Conservation (phyloP, 2,888 invertebrate genomes). For the Amblyjoppa proteus region DNA sequence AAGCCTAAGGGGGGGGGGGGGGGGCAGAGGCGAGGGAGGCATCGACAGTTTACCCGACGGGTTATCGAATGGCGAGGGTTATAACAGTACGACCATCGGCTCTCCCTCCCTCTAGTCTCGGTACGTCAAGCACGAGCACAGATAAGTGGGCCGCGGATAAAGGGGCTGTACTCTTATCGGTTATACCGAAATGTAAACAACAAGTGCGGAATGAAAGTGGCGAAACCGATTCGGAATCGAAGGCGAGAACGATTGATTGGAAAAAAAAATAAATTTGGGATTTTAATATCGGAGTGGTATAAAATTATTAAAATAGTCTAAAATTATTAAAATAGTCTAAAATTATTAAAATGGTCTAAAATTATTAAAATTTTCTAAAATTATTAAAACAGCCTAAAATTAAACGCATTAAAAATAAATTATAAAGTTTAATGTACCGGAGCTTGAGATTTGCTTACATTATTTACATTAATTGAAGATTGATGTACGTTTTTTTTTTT, state of each 20-base stretch:
- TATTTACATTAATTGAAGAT: too few species aligned
- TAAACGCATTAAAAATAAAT: too few species aligned
- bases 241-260: not conserved
- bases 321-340: too few species aligned
- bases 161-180: slow-evolving; percentile 38
- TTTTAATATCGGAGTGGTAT: too few species aligned
- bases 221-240: not conserved
- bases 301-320: too few species aligned
- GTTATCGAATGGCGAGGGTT: slow-evolving; percentile 48
- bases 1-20: not conserved
- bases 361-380: too few species aligned
- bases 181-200: slow-evolving; percentile 22
- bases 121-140: slow-evolving; percentile 14
- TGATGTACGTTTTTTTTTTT: too few species aligned
- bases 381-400: too few species aligned
- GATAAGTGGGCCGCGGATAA: slow-evolving; percentile 36
- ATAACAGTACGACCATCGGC: slow-evolving; percentile 13
- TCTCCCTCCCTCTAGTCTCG: not conserved
- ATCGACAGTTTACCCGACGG: slow-evolving; percentile 54
- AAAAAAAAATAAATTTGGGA: not conserved
- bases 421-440: too few species aligned
- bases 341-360: too few species aligned
- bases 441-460: too few species aligned
- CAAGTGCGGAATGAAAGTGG: not conserved
- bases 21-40: not conserved